Evolutionary conservation across 2,797 vertebrate species (phyloP).

Genomic region (Pantherophis vulpinus): DNA sequence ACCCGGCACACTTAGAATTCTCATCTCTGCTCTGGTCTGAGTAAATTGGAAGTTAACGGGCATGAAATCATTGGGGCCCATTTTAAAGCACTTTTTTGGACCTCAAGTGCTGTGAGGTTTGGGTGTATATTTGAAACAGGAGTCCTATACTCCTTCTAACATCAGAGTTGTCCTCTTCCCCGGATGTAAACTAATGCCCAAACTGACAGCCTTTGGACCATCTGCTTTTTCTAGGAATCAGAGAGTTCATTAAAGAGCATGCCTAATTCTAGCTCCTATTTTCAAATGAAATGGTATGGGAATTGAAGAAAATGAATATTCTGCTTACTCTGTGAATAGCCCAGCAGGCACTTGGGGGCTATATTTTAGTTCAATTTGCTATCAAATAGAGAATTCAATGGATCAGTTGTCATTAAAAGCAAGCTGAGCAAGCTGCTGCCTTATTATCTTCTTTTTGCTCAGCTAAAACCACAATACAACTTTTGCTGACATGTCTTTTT

Average conservation of each 20-base stretch:
- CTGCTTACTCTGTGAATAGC: slow-evolving; percentile 11
- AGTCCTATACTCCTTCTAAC: background rate
- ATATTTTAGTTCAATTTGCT: slow-evolving; percentile 36
- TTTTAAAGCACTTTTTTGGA: background rate
- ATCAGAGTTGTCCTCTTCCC: background rate
- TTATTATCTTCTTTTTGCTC: slow-evolving; percentile 37
- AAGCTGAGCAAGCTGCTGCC: slow-evolving; percentile 51
- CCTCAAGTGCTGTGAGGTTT: background rate
- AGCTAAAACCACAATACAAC: slow-evolving; percentile 44
- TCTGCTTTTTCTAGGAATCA: background rate
- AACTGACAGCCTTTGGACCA: background rate
- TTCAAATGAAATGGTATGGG: slow-evolving; percentile 12
- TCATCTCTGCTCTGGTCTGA: background rate
- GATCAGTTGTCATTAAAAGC: slow-evolving; percentile 55
- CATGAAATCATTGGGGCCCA: background rate
- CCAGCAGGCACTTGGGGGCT: slow-evolving; percentile 1
- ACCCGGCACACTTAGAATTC: background rate
- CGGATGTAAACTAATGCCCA: background rate
- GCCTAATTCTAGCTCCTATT: background rate
- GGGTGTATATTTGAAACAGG: background rate
- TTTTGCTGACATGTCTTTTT: slow-evolving; percentile 44
- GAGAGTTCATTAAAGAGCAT: slow-evolving; percentile 25
- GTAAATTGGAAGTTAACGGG: background rate
- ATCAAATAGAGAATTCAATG: slow-evolving; percentile 31
- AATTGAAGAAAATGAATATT: slow-evolving; percentile 41